Evolutionary conservation across 1,140 invertebrate species (phyloP).

Genomic region (Papilio xuthus): DNA sequence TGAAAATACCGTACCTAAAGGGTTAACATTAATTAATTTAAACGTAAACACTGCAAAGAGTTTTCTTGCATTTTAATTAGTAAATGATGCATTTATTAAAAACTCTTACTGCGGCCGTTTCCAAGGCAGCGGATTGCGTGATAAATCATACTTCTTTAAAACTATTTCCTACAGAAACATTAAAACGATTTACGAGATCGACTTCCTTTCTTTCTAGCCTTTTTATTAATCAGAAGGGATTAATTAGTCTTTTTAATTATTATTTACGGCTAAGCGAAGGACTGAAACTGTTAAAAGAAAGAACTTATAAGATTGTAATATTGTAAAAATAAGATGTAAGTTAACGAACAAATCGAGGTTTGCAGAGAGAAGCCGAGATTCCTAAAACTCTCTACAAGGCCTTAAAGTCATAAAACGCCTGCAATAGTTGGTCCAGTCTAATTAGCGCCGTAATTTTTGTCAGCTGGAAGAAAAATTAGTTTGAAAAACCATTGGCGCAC

Average conservation of each 20-base stretch:
- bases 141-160: slow-evolving; percentile 30
- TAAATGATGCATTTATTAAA: slow-evolving; percentile 16
- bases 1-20: neutral
- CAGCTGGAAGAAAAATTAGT: too few species aligned
- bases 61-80: slow-evolving; percentile 16
- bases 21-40: neutral
- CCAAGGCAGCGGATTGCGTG: slow-evolving; percentile 31
- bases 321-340: neutral
- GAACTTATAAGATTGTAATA: neutral
- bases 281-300: neutral
- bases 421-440: too few species aligned
- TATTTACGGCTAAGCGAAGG: neutral
- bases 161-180: slow-evolving; percentile 29
- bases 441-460: too few species aligned
- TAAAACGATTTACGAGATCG: slow-evolving; percentile 32
- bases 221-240: neutral
- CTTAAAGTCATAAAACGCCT: too few species aligned
- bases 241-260: slow-evolving; percentile 7
- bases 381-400: too few species aligned
- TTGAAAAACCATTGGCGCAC: too few species aligned
- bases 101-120: slow-evolving; percentile 8
- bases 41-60: neutral
- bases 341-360: neutral
- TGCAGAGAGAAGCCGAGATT: too few species aligned
- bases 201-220: slow-evolving; percentile 2